A percentile compares a stretch with the other conserved stretches of the same genome.
phyloP scores from a whole-genome alignment of 1,140 invertebrate genomes.

The Maconellicoccus hirsutus region DNA sequence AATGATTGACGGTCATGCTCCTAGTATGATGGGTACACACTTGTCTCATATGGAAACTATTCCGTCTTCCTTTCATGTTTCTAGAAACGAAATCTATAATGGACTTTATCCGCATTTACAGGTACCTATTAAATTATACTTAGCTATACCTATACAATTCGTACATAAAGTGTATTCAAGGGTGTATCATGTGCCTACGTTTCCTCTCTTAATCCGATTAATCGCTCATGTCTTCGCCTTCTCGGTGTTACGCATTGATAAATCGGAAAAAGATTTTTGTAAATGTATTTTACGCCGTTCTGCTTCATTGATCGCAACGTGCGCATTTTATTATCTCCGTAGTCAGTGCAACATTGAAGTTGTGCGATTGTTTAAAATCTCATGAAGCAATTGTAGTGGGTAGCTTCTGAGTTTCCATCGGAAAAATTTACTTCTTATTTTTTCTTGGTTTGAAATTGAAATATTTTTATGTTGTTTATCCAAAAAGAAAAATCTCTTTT shows the following conservation, averaged over 20 bases:
- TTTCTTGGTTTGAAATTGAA: too few relatives aligned
- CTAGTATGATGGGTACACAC: slow-evolving; percentile 20
- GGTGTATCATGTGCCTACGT: neutral
- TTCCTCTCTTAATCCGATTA: neutral
- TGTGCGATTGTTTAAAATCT: too few relatives aligned
- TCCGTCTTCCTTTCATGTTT: slow-evolving; percentile 25
- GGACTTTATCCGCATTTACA: slow-evolving; percentile 47
- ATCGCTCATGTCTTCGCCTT: neutral
- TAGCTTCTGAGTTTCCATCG: too few relatives aligned
- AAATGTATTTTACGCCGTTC: neutral
- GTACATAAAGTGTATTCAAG: neutral
- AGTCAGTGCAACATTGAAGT: too few relatives aligned
- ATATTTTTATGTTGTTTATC: too few relatives aligned
- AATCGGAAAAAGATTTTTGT: neutral
- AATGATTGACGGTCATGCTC: neutral
- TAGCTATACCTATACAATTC: too few relatives aligned
- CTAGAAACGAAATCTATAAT: slow-evolving; percentile 29
- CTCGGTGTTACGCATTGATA: neutral
- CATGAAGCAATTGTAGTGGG: too few relatives aligned
- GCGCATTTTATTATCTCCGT: neutral
- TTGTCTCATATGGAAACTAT: slow-evolving; percentile 23
- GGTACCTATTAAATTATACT: slow-evolving; percentile 33
- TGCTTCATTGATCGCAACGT: neutral
- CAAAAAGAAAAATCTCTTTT: too few relatives aligned
- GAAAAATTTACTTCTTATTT: too few relatives aligned